These are phyloP conservation scores for Melanotaenia nigrans DNA, from an alignment of 2,797 vertebrate genomes.

Conservation along the genomic window DNA sequence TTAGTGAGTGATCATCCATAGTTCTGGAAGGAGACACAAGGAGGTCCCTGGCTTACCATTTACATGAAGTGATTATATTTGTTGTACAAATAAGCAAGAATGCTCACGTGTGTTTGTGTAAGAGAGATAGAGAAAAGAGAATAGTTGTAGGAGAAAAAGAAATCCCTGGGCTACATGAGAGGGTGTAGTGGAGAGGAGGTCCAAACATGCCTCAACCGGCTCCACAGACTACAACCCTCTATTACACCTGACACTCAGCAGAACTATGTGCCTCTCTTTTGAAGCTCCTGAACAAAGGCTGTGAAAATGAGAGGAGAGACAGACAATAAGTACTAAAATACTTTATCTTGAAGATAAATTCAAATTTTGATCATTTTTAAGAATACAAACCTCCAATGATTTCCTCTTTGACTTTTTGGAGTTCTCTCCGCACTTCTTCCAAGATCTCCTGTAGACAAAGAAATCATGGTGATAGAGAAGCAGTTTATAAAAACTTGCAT, in stretches of 20 bases:
- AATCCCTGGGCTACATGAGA: constrained; percentile 76
- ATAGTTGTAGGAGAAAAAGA: constrained; percentile 58
- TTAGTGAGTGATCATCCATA: constrained; percentile 43
- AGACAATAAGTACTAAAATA: not conserved
- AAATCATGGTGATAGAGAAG: not conserved
- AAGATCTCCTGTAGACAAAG: constrained; percentile 86
- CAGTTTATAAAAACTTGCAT: not conserved
- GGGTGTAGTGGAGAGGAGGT: constrained; percentile 51
- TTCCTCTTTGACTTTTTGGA: constrained; percentile 95
- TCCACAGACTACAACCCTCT: constrained; percentile 64
- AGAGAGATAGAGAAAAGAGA: constrained; percentile 55
- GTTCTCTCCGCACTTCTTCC: constrained; percentile 91
- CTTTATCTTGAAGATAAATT: not conserved
- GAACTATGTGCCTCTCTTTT: constrained; percentile 88
- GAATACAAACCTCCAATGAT: constrained; percentile 88
- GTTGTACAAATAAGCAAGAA: constrained; percentile 64
- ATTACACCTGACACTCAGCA: constrained; percentile 58
- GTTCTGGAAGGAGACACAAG: constrained; percentile 52
- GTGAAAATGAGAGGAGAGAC: constrained; percentile 32
- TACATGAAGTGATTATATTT: constrained; percentile 66
- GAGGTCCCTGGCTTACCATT: constrained; percentile 67
- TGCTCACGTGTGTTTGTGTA: constrained; percentile 58
- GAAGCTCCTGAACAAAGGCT: constrained; percentile 92
- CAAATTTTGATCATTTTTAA: not conserved
- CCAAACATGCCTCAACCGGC: constrained; percentile 41